Evolutionary conservation across 2,888 invertebrate genomes (phyloP).

Genomic region (Drosophila kanekoi): DNA sequence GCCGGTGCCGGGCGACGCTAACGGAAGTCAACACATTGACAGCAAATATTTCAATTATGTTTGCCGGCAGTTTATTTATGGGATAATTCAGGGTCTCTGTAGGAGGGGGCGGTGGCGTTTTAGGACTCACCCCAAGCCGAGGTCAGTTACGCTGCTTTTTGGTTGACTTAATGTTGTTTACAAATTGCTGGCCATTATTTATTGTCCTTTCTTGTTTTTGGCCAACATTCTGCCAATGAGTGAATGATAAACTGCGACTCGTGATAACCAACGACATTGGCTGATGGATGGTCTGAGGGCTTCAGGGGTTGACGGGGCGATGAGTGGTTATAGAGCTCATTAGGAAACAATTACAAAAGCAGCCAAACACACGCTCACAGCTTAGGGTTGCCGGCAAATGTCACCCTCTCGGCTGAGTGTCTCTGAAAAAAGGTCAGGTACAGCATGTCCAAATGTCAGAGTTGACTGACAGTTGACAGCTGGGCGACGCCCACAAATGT

Average conservation of each 20-base stretch:
- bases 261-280: slow-evolving; percentile 60
- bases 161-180: slow-evolving; percentile 68
- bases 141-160: slow-evolving; percentile 20
- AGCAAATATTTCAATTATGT: slow-evolving; percentile 80
- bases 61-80: slow-evolving; percentile 67
- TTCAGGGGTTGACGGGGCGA: slow-evolving; percentile 4
- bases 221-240: slow-evolving; percentile 64
- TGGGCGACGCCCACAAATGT: slow-evolving; percentile 72
- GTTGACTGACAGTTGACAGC: slow-evolving; percentile 67
- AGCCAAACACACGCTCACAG: slow-evolving; percentile 32
- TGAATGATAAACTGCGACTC: slow-evolving; percentile 70
- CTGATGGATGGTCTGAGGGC: slow-evolving; percentile 29
- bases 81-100: slow-evolving; percentile 20
- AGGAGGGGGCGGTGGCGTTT: not conserved
- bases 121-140: slow-evolving; percentile 6
- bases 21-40: slow-evolving; percentile 78
- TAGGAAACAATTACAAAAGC: slow-evolving; percentile 72
- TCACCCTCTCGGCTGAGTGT: slow-evolving; percentile 43
- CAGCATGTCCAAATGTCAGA: slow-evolving; percentile 66
- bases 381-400: slow-evolving; percentile 61
- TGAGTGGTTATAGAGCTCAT: slow-evolving; percentile 56
- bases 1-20: slow-evolving; percentile 15
- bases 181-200: slow-evolving; percentile 76
- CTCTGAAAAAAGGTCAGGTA: slow-evolving; percentile 71
- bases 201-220: slow-evolving; percentile 67